phyloP scores from a whole-genome alignment of 1,140 invertebrate genomes.

The Drosophila navojoa region DNA sequence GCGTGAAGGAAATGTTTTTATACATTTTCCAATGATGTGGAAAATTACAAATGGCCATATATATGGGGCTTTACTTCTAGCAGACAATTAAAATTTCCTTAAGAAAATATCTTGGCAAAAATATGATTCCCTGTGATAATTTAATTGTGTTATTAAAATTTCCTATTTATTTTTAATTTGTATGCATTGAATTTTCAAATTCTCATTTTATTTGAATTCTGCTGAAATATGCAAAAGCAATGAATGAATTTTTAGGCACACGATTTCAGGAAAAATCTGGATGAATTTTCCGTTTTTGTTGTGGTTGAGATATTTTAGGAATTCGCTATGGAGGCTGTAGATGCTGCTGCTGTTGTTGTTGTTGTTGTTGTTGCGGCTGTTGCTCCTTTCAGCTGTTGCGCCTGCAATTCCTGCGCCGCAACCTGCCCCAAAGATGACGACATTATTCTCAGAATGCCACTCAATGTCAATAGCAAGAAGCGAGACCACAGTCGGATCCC shows the following conservation, averaged over 20 bases:
- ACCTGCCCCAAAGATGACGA: slow-evolving; percentile 33
- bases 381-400: slow-evolving; percentile 17
- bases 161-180: too few species aligned
- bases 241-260: background rate
- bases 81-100: too few species aligned
- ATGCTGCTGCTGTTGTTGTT: background rate
- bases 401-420: slow-evolving; percentile 22
- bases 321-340: slow-evolving; percentile 1
- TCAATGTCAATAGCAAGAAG: slow-evolving; percentile 34
- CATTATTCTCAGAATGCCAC: slow-evolving; percentile 29
- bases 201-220: too few species aligned
- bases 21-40: slow-evolving; percentile 1
- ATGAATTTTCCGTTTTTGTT: too few species aligned
- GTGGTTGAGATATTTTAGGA: slow-evolving; percentile 1
- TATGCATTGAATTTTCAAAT: too few species aligned
- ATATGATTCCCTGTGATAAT: too few species aligned
- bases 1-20: background rate
- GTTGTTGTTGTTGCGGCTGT: background rate
- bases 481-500: slow-evolving; percentile 12
- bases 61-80: background rate
- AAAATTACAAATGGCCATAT: background rate
- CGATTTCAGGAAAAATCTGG: background rate
- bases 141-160: too few species aligned
- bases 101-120: too few species aligned
- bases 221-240: background rate